A percentile compares a stretch with the other conserved stretches of the same genome.
phyloP scores from a whole-genome alignment of 1,140 invertebrate species.

The Tetramorium simillimum region DNA sequence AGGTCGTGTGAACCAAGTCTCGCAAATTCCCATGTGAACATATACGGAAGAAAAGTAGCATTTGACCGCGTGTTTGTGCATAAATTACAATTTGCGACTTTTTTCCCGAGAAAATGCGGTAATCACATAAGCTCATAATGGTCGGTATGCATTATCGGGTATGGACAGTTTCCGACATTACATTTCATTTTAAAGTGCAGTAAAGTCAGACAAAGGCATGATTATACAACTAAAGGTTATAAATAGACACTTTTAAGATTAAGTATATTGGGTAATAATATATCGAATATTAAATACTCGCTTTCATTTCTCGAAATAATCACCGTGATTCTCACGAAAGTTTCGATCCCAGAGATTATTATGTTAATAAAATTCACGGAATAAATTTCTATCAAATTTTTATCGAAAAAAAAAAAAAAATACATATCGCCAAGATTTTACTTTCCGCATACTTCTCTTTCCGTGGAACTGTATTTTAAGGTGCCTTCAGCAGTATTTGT shows the following conservation, averaged over 20 bases:
- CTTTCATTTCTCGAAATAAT: conserved; percentile 1
- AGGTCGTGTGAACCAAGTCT: conserved; percentile 52
- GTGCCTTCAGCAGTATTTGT: neutral
- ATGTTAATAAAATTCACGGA: neutral
- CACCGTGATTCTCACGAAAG: neutral
- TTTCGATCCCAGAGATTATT: neutral
- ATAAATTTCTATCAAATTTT: neutral
- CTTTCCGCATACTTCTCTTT: neutral
- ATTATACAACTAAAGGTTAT: neutral
- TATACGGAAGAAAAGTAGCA: conserved; percentile 56
- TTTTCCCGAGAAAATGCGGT: conserved; percentile 28
- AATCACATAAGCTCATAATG: conserved; percentile 3
- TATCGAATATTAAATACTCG: neutral
- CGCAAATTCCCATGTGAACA: conserved; percentile 42
- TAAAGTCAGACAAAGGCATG: neutral
- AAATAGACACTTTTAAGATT: neutral
- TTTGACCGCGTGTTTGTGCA: conserved; percentile 35
- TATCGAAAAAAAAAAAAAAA: neutral
- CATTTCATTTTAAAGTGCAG: conserved; percentile 9
- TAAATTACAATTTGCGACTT: conserved; percentile 40
- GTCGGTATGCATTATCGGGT: neutral
- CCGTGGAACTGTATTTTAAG: neutral
- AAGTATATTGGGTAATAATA: neutral
- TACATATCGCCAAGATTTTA: neutral
- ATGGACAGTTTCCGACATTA: conserved; percentile 17